Evolutionary conservation across 2,888 invertebrate species (phyloP).

Genomic region (Cataglyphis livida): DNA sequence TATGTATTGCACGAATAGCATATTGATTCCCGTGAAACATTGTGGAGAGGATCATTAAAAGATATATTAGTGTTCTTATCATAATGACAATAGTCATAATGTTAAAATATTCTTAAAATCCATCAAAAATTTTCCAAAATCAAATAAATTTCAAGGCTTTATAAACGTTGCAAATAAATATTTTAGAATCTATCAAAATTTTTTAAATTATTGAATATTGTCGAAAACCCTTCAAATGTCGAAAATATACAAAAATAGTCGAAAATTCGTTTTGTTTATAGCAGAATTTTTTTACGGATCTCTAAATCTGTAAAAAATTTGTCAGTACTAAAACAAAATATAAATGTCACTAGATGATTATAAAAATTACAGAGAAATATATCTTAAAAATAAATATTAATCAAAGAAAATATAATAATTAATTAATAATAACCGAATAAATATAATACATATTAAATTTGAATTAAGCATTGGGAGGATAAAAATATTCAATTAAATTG

Average conservation of each 20-base stretch:
- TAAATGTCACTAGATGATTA: background rate
- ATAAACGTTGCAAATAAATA: background rate
- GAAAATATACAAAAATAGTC: background rate
- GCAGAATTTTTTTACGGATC: no score
- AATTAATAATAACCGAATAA: background rate
- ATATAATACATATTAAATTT: slow-evolving; percentile 10
- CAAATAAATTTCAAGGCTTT: background rate
- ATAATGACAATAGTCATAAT: background rate
- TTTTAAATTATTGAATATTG: background rate
- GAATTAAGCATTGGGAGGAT: background rate
- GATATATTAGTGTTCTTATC: background rate
- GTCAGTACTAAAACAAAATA: background rate
- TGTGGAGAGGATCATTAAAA: background rate
- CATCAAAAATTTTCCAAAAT: no score
- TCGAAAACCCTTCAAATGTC: no score
- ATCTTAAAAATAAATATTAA: background rate
- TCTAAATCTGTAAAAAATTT: no score
- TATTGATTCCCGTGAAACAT: slow-evolving; percentile 21
- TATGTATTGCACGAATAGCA: background rate
- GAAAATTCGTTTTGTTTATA: background rate
- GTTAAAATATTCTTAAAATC: background rate
- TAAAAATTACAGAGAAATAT: background rate
- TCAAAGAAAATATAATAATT: slow-evolving; percentile 5
- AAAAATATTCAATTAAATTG: background rate
- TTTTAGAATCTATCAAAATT: background rate